A percentile compares a stretch with the other conserved stretches of the same genome.
Conservation (phyloP, 2,888 invertebrate genomes). For the Merodon equestris region DNA sequence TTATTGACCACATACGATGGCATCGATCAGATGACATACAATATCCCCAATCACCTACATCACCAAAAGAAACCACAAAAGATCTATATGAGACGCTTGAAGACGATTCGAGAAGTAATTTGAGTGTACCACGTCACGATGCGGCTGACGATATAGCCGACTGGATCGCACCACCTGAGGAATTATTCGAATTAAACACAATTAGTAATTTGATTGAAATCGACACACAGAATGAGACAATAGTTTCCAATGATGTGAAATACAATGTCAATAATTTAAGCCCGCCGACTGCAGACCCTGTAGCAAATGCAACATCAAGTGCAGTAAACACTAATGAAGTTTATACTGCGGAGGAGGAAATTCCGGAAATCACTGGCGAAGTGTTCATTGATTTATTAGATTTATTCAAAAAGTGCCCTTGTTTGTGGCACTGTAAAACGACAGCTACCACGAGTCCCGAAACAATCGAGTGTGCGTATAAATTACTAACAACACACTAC, state of each 20-base stretch:
- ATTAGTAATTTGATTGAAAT: conserved; percentile 55
- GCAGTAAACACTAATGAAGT: background rate
- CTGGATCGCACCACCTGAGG: conserved; percentile 59
- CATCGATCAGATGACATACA: conserved; percentile 51
- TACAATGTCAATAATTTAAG: no score
- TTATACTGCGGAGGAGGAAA: background rate
- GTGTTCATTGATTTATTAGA: conserved; percentile 50
- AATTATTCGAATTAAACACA: conserved; percentile 46
- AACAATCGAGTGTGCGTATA: conserved; percentile 30
- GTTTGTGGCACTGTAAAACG: conserved; percentile 40
- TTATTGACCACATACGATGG: conserved; percentile 55
- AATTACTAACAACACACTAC: conserved; percentile 32
- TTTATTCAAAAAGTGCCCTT: conserved; percentile 55
- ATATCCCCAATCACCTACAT: conserved; percentile 27
- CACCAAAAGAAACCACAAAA: conserved; percentile 14
- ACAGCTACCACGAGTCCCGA: conserved; percentile 23
- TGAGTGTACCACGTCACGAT: conserved; percentile 46
- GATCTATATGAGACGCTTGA: conserved; percentile 21
- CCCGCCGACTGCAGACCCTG: background rate
- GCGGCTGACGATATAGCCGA: conserved; percentile 42
- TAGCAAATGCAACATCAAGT: no score
- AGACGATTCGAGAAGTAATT: conserved; percentile 34
- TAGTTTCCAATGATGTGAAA: background rate
- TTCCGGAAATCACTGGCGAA: conserved; percentile 49
- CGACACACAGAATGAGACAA: conserved; percentile 21